Percentiles rank a stretch among this genome's conserved stretches.
phyloP scores from a whole-genome alignment of 2,888 invertebrate genomes.

The Automeris io region DNA sequence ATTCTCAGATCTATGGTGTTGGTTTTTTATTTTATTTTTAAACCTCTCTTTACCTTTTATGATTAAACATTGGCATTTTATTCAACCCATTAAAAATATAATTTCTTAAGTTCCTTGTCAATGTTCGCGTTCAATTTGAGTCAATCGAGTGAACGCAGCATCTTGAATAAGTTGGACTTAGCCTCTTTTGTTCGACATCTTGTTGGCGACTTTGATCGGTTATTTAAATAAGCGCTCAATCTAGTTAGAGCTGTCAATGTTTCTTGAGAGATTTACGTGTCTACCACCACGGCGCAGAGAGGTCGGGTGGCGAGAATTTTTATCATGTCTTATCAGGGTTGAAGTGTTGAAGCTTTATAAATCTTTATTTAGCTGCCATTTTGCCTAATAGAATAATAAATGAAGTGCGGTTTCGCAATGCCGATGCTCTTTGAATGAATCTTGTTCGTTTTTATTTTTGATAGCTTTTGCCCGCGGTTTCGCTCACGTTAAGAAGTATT shows the following conservation, averaged over 20 bases:
- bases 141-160: constrained; percentile 40
- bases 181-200: constrained; percentile 55
- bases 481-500: no score
- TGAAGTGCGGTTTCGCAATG: constrained; percentile 5
- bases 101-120: constrained; percentile 33
- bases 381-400: constrained; percentile 9
- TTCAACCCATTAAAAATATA: no score
- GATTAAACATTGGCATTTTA: no score
- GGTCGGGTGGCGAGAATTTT: constrained; percentile 5
- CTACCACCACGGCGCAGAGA: constrained; percentile 11
- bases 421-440: background rate
- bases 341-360: constrained; percentile 10
- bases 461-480: no score
- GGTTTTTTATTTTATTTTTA: no score
- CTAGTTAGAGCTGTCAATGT: constrained; percentile 59
- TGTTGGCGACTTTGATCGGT: constrained; percentile 52
- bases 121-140: constrained; percentile 43
- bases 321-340: constrained; percentile 28
- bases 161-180: constrained; percentile 43
- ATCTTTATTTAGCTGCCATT: constrained; percentile 7
- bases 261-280: constrained; percentile 47
- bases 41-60: no score
- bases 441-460: background rate
- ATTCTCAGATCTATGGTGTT: no score
- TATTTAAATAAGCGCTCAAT: constrained; percentile 62